phyloP scores from a whole-genome alignment of 1,140 invertebrate genomes.

The Ylistrum balloti region DNA sequence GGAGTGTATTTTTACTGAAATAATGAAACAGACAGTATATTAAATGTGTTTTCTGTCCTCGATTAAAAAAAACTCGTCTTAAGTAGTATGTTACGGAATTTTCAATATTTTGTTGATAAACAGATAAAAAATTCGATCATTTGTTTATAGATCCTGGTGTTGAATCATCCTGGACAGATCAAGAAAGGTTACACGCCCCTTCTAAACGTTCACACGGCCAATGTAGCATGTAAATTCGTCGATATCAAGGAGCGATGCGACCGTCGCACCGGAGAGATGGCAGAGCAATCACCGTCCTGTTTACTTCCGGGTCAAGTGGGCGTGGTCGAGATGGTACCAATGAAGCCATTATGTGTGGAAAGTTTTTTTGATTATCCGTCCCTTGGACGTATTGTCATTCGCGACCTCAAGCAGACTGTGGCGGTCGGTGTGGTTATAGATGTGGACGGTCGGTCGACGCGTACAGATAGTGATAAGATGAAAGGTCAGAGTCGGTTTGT shows the following conservation, averaged over 20 bases:
- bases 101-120: too few species aligned
- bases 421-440: conserved; percentile 95
- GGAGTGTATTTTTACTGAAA: too few species aligned
- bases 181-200: conserved; percentile 98
- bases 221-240: conserved; percentile 98
- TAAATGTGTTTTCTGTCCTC: too few species aligned
- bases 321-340: conserved; percentile 95
- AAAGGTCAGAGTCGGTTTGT: background rate
- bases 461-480: conserved; percentile 60
- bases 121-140: too few species aligned
- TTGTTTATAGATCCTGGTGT: conserved; percentile 91
- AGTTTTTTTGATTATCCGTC: conserved; percentile 99
- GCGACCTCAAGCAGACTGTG: conserved; percentile 99
- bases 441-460: conserved; percentile 57
- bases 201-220: conserved; percentile 98
- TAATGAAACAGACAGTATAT: too few species aligned
- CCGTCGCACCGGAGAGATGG: conserved; percentile 91
- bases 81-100: too few species aligned
- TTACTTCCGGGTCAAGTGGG: conserved; percentile 96
- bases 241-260: conserved; percentile 99
- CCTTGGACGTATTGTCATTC: conserved; percentile 97
- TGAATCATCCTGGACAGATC: conserved; percentile 98
- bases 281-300: conserved; percentile 85
- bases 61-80: too few species aligned
- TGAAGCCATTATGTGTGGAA: conserved; percentile 98